Evolutionary conservation across 2,888 invertebrate genomes (phyloP), one percentile per base, ranked within the genome.

Genomic region (Tipula vernalis): DNA sequence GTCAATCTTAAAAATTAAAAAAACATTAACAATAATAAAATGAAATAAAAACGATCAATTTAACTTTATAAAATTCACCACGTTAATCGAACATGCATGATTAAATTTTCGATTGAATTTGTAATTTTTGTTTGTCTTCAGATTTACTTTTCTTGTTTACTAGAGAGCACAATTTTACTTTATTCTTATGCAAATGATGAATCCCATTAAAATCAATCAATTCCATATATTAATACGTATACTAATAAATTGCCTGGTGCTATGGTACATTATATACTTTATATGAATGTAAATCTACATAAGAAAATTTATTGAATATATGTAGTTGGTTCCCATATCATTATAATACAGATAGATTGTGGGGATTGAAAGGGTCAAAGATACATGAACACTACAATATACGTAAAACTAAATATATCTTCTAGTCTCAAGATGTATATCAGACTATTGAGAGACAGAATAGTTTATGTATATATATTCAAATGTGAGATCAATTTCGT

Each of bases 401-500:
- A 39, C 39, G 39, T 39, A 39, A 6, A 39, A 39, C 5, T 71
- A 28, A 28, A 28, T 28, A 71, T 28, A 71, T 71, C 71, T 18
- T 28, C 2, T 71, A 28, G 18, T 71, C 71, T 71, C 71, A 28
- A 71, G 28, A 71, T 71, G 71, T 71, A 10, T 71, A 71, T 71
- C 71, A 71, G 18, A 71, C 6, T 18, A 71, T 71, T 71, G 71
- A 28, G 71, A 71, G 71, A 71, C 71, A 71, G 51, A 51, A 51
- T 51, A 15, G 18, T 28, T 57, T 57, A 57, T 51, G 51, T 51
- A 51, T 28, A 51, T 28, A 8, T 57, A 71, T 71, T 71, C 71
- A 71, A 71, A 71, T 71, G 71, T 71, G 71, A 71, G 71, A 71
- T 71, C 71, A 71, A 71, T 71, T 71, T 71, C 71, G 71, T 71